Evolutionary conservation across 2,888 invertebrate species (phyloP), one percentile per base, ranked within the genome.

Genomic region (Xylocampa areola): DNA sequence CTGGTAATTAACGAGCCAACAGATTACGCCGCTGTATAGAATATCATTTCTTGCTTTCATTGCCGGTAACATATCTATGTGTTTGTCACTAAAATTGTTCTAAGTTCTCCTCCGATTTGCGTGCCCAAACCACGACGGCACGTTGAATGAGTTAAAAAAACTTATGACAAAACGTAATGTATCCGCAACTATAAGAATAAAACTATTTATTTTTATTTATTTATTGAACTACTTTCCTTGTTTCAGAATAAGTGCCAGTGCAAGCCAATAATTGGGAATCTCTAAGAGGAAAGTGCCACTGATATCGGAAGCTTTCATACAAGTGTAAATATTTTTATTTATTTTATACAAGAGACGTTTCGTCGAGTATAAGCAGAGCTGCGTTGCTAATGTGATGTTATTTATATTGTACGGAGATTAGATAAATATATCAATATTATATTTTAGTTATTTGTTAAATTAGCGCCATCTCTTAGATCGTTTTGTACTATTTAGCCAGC

Each of bases 261-360:
- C 66, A 8, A 73, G 65, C 60, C 79, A 83, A 39, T 88, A 80
- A 41, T 35, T 21, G 48, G 58, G 79, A 82, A 82, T 82, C 84
- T 82, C 84, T 62, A 63, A n/a, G 50, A 62, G 27, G 14, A 57
- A 48, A 54, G 17, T 41, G 23, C 35, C 33, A 55, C 48, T 25
- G 19, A 40, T 19, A 37, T 14, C 10, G 39, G 40, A 44, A 40
- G 61, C 43, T 48, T 61, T 43, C 36, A 64, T 53, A 74, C 58
- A 71, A 73, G 3, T 84, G 82, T 84, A 82, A 84, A 88, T 85
- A 85, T 70, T 76, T 55, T 68, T 78, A 78, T 79, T 77, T 76
- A 74, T 76, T 76, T 69, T 67, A 49, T 49, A 49, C 49, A 40
- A 49, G 33, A 33, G 41, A 35, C 40, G 21, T 43, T 45, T 47